Conservation (phyloP, 2,113 vertebrate species). For the Sorex araneus region DNA sequence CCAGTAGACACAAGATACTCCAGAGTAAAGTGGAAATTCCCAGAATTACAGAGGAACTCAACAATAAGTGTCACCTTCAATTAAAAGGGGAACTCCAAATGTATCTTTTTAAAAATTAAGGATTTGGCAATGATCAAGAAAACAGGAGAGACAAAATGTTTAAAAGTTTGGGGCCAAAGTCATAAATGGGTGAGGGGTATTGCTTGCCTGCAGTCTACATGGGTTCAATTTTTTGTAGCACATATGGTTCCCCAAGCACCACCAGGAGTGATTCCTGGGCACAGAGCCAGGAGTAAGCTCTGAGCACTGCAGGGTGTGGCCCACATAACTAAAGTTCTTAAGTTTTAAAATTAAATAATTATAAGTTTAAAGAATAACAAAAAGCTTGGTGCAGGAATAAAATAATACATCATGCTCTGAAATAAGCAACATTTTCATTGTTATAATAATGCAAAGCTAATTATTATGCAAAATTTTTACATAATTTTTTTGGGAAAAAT, state of each 20-base stretch:
- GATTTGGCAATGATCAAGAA: slow-evolving; percentile 18
- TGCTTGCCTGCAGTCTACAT: no score
- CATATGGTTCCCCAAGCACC: no score
- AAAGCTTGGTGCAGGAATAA: slow-evolving; percentile 36
- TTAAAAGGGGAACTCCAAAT: not conserved
- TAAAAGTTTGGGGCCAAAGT: no score
- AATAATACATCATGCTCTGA: slow-evolving; percentile 4
- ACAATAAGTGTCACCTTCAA: not conserved
- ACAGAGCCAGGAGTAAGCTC: no score
- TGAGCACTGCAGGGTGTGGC: no score
- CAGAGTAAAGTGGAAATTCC: no score
- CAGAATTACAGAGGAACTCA: not conserved
- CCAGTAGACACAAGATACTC: not conserved
- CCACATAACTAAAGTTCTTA: no score
- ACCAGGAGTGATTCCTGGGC: no score
- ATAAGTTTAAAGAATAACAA: slow-evolving; percentile 28
- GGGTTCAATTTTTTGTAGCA: no score
- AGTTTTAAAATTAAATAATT: slow-evolving; percentile 5
- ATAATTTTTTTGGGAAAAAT: not conserved
- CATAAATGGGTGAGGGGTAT: no score
- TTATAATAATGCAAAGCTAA: slow-evolving; percentile 3
- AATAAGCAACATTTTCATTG: slow-evolving; percentile 47
- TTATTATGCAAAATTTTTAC: slow-evolving; percentile 18
- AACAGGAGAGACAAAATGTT: not conserved
- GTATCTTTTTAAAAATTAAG: not conserved